phyloP scores from a whole-genome alignment of 1,140 invertebrate genomes.

The Saccostrea echinata region DNA sequence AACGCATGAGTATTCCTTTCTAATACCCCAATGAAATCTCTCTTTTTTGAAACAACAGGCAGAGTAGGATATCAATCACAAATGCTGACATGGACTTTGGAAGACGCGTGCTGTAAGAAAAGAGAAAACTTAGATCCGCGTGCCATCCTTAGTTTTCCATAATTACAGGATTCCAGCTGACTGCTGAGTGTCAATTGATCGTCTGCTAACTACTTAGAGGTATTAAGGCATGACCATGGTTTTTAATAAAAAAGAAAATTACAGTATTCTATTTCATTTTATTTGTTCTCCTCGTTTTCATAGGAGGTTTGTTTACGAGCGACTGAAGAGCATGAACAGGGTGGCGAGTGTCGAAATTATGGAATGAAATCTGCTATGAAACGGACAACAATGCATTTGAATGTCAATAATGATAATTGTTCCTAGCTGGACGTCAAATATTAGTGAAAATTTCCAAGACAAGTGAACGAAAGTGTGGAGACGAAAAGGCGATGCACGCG shows the following conservation, averaged over 20 bases:
- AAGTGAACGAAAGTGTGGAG: slow-evolving; percentile 28
- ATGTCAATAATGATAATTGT: slow-evolving; percentile 26
- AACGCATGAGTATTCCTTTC: slow-evolving; percentile 47
- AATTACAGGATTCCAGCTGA: slow-evolving; percentile 34
- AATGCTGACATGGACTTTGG: slow-evolving; percentile 30
- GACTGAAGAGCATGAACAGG: background rate
- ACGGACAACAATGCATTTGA: slow-evolving; percentile 5
- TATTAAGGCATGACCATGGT: slow-evolving; percentile 33
- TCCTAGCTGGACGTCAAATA: slow-evolving; percentile 22
- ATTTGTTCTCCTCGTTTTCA: slow-evolving; percentile 49
- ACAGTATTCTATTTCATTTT: slow-evolving; percentile 58
- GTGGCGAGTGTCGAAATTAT: slow-evolving; percentile 11
- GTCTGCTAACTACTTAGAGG: slow-evolving; percentile 30
- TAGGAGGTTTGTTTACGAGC: slow-evolving; percentile 47
- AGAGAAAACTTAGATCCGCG: slow-evolving; percentile 13
- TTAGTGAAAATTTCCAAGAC: slow-evolving; percentile 12
- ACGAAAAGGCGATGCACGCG: slow-evolving; percentile 40
- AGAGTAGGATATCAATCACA: slow-evolving; percentile 37
- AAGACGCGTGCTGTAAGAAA: slow-evolving; percentile 44
- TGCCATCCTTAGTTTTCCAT: slow-evolving; percentile 2
- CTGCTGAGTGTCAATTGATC: slow-evolving; percentile 34
- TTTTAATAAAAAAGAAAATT: slow-evolving; percentile 48
- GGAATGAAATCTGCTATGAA: slow-evolving; percentile 41
- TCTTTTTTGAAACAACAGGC: slow-evolving; percentile 48
- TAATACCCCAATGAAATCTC: slow-evolving; percentile 46